Evolutionary conservation across 35 echinoderm and acorn worm species (phyloP).

Genomic region (Ophiothrix spiculata): DNA sequence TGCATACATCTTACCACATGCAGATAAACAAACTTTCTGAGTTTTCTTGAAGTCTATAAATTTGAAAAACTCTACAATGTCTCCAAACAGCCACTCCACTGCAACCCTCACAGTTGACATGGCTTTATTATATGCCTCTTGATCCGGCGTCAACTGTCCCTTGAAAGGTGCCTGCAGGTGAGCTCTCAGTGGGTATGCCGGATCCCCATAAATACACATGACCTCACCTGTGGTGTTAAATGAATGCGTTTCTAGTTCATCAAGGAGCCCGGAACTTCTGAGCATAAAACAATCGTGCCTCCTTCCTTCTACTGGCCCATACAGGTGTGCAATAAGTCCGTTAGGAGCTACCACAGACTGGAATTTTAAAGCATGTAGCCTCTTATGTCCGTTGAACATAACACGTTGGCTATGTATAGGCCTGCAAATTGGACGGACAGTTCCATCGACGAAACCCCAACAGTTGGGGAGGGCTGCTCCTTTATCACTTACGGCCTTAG

Average conservation of each 20-base stretch:
- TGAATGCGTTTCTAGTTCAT: conserved; percentile 23
- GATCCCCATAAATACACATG: conserved; percentile 73
- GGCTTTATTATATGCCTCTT: conserved; percentile 42
- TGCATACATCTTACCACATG: conserved; percentile 42
- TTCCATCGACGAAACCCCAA: conserved; percentile 85
- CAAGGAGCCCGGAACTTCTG: conserved; percentile 41
- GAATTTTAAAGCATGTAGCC: conserved; percentile 64
- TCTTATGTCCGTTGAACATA: conserved; percentile 70
- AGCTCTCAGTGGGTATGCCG: conserved; percentile 56
- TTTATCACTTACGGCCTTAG: conserved; percentile 45
- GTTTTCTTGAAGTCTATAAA: conserved; percentile 58
- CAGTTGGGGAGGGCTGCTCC: conserved; percentile 69
- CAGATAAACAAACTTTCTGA: conserved; percentile 59
- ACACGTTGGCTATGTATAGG: conserved; percentile 38
- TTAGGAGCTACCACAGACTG: conserved; percentile 60
- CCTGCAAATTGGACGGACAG: conserved; percentile 58
- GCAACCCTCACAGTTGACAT: conserved; percentile 37
- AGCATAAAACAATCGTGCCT: conserved; percentile 55
- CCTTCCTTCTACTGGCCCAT: conserved; percentile 59
- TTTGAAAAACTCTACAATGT: conserved; percentile 67
- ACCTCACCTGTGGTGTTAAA: conserved; percentile 44
- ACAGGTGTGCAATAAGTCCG: conserved; percentile 60
- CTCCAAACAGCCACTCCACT: conserved; percentile 79
- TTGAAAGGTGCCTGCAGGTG: conserved; percentile 54
- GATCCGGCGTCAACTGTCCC: conserved; percentile 29